Conservation (phyloP, 2,888 invertebrate species). For the Melanchra persicariae region DNA sequence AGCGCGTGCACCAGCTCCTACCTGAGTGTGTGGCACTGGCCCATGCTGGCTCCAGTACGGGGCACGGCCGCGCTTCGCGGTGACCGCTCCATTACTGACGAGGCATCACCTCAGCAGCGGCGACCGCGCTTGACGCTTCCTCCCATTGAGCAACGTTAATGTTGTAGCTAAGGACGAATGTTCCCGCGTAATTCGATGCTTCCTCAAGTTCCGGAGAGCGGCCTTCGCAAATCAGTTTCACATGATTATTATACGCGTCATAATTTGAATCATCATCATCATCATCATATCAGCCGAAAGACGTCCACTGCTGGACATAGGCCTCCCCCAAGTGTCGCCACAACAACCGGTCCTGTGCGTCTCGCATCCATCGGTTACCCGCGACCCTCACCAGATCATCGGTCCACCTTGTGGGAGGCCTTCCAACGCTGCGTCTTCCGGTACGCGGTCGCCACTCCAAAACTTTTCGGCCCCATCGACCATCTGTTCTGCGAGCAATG, state of each 20-base stretch:
- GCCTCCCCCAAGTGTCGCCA: too few species aligned
- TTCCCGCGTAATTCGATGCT: constrained; percentile 62
- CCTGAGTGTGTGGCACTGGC: constrained; percentile 63
- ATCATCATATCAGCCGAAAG: too few species aligned
- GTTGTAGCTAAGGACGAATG: constrained; percentile 52
- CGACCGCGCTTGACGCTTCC: constrained; percentile 71
- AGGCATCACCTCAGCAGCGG: constrained; percentile 49
- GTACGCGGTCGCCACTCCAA: too few species aligned
- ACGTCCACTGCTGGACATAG: too few species aligned
- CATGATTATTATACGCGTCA: constrained; percentile 59
- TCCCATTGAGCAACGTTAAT: constrained; percentile 74
- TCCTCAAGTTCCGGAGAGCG: constrained; percentile 72
- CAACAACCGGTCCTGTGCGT: too few species aligned
- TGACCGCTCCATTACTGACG: constrained; percentile 62
- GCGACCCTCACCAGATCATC: too few species aligned
- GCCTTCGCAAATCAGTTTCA: constrained; percentile 72
- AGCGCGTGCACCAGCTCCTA: constrained; percentile 56
- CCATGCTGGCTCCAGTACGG: constrained; percentile 59
- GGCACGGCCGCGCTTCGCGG: constrained; percentile 62
- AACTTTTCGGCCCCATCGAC: too few species aligned
- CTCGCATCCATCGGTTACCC: too few species aligned
- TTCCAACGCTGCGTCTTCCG: too few species aligned
- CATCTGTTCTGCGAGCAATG: too few species aligned
- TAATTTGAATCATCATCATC: constrained; percentile 58
- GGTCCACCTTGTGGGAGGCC: too few species aligned